These are phyloP conservation scores for Gonatopus flavifemur DNA, from an alignment of 1,140 invertebrate species.

Conservation along the genomic window DNA sequence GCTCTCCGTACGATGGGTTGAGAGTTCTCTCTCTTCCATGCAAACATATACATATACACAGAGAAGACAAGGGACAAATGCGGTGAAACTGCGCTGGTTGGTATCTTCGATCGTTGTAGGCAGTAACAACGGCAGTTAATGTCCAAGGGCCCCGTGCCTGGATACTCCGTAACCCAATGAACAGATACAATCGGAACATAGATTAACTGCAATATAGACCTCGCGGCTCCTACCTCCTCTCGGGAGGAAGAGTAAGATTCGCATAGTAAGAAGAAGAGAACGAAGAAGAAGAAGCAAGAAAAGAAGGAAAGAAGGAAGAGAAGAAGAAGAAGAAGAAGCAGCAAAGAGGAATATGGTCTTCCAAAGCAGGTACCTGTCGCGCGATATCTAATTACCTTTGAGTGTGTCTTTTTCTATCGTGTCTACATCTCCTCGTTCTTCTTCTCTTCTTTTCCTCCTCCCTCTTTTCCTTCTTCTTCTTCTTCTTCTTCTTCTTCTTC, in stretches of 20 bases:
- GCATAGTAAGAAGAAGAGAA: background rate
- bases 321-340: background rate
- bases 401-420: conserved; percentile 4
- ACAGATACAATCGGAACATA: conserved; percentile 56
- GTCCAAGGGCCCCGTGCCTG: conserved; percentile 49
- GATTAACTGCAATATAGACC: conserved; percentile 57
- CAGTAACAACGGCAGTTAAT: conserved; percentile 57
- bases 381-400: conserved; percentile 2
- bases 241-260: background rate
- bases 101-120: conserved; percentile 53
- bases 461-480: background rate
- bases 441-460: background rate
- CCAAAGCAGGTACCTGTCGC: conserved; percentile 19
- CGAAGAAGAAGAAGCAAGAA: background rate
- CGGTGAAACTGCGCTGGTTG: conserved; percentile 45
- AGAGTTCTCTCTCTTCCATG: too few species aligned
- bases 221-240: conserved; percentile 31
- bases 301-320: background rate
- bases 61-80: conserved; percentile 34
- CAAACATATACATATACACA: conserved; percentile 39
- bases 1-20: conserved; percentile 22
- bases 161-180: conserved; percentile 55
- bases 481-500: background rate
- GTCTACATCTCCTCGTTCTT: too few species aligned
- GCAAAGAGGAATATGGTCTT: conserved; percentile 1